Conservation (phyloP, 2,797 vertebrate species). For the Glyptemys insculpta region DNA sequence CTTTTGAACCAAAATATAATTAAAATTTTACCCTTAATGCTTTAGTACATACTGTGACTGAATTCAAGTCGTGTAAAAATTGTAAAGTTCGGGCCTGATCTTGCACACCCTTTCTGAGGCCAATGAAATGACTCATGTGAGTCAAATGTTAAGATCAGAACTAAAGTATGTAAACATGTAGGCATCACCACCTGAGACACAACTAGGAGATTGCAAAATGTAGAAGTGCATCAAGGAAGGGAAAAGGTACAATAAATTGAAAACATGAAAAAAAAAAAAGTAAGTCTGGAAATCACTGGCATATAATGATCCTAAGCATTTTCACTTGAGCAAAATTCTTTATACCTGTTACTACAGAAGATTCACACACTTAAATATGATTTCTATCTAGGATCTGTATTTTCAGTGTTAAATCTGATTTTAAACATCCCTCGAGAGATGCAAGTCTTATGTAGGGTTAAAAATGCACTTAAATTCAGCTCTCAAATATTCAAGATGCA, state of each 20-base stretch:
- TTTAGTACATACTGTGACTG: neutral
- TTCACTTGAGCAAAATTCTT: neutral
- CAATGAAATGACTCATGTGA: neutral
- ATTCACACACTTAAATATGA: neutral
- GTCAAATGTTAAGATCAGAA: neutral
- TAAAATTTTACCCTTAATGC: neutral
- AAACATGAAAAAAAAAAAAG: neutral
- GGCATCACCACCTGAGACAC: neutral
- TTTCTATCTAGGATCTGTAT: neutral
- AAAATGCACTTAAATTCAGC: neutral
- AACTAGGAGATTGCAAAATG: neutral
- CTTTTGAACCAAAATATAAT: neutral
- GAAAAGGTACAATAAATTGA: neutral
- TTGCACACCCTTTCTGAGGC: neutral
- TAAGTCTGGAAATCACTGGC: neutral
- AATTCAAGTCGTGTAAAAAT: neutral
- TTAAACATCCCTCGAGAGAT: neutral
- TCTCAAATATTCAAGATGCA: neutral
- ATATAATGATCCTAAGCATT: neutral
- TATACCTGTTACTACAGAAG: neutral
- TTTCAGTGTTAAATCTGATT: neutral
- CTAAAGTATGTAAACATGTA: neutral
- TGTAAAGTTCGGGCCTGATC: neutral
- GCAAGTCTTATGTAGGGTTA: neutral
- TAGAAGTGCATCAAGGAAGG: neutral